Percentiles rank a stretch among this genome's conserved stretches.
These are phyloP conservation scores for Dolichomitus sp. DNA, from an alignment of 2,888 invertebrate species.

Conservation along the genomic window DNA sequence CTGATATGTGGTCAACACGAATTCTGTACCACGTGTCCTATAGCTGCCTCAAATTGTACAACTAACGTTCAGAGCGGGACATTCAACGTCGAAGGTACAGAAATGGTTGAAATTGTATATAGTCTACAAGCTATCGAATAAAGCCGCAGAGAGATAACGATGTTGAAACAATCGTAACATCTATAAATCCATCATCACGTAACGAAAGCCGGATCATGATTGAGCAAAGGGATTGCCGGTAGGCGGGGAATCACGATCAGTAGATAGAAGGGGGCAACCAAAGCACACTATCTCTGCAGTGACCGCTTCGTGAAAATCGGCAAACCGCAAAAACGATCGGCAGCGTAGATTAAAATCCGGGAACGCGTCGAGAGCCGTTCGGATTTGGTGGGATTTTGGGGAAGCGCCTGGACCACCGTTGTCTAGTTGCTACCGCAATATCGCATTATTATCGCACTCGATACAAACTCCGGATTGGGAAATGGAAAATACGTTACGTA, in stretches of 20 bases:
- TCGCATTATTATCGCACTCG: conserved; percentile 71
- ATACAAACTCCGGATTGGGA: conserved; percentile 46
- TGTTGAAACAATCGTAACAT: conserved; percentile 69
- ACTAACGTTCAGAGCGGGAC: not conserved
- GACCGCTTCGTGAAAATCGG: conserved; percentile 61
- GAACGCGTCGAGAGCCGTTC: conserved; percentile 35
- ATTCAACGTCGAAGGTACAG: conserved; percentile 1
- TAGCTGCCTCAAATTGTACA: not conserved
- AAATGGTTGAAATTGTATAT: conserved; percentile 1
- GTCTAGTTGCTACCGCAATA: conserved; percentile 62
- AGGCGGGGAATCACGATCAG: conserved; percentile 1
- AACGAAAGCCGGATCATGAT: conserved; percentile 61
- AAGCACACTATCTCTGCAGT: conserved; percentile 20
- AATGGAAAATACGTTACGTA: conserved; percentile 65
- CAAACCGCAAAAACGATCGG: conserved; percentile 66
- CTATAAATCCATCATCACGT: conserved; percentile 70
- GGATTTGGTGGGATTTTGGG: conserved; percentile 61
- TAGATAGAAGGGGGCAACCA: not conserved
- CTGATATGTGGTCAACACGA: conserved; percentile 10
- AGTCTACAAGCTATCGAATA: conserved; percentile 34
- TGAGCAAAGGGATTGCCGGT: conserved; percentile 45
- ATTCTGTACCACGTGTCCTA: not conserved
- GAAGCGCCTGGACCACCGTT: conserved; percentile 34
- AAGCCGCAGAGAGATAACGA: conserved; percentile 67
- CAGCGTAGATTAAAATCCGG: conserved; percentile 66